Conservation (phyloP, 2,113 vertebrate genomes). For the Semnornis frantzii region DNA sequence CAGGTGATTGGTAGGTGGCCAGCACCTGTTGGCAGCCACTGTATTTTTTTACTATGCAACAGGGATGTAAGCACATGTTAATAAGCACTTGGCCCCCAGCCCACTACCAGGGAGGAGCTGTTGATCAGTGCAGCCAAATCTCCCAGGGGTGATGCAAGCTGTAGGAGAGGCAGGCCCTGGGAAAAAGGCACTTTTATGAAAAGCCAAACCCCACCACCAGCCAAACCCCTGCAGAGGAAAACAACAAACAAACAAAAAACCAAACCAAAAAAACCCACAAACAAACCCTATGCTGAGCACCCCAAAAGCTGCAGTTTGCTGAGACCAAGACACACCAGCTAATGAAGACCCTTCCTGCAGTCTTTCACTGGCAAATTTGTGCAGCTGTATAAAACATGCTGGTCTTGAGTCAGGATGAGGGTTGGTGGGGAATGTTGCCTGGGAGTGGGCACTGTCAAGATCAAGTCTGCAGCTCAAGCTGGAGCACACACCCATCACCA, state of each 20-base stretch:
- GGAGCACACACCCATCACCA: background rate
- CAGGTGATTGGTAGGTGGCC: background rate
- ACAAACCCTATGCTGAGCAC: background rate
- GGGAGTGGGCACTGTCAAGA: background rate
- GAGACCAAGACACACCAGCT: background rate
- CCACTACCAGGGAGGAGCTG: background rate
- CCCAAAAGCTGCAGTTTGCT: background rate
- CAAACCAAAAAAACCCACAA: too few relatives aligned
- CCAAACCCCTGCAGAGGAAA: background rate
- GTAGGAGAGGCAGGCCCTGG: background rate
- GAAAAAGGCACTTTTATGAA: background rate
- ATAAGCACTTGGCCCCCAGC: background rate
- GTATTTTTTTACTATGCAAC: background rate
- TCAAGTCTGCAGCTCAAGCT: background rate
- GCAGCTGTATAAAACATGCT: fast-evolving
- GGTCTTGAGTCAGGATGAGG: background rate
- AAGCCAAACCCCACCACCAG: too few relatives aligned
- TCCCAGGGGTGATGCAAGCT: fast-evolving
- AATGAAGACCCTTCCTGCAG: background rate
- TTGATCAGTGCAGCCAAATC: background rate
- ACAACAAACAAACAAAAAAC: too few relatives aligned
- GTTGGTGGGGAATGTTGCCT: background rate
- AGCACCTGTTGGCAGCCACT: background rate
- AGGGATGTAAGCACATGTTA: background rate
- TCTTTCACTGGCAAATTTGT: fast-evolving